Evolutionary conservation across 2,113 vertebrate species (phyloP), one percentile per base, ranked within the genome.

Genomic region (Amphilophus citrinellus): DNA sequence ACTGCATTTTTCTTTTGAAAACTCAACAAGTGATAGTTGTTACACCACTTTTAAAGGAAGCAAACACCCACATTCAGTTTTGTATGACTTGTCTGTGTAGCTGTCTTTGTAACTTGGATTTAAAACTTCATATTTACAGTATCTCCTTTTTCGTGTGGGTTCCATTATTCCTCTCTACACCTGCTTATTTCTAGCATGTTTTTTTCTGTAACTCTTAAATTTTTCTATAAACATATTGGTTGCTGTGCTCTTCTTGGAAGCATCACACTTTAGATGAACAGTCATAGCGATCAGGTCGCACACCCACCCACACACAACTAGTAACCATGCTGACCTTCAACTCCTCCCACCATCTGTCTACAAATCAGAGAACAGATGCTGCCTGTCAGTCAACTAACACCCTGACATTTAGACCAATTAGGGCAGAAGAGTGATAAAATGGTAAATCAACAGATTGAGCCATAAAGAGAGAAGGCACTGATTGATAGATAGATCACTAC

Each of bases 281-380:
- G 84, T 79, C 86, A 68, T n/a, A 63, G 27, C 3, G n/a, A 83
- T 89, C 13, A 39, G 71, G 61, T 53, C 50, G 4, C 63, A 79
- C 62, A 77, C 35, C 60, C 62, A 32, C 77, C 7, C 84, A 76
- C 82, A 80, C 68, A 75, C 27, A 82, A 63, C 63, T 79, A 83
- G 83, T 79, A 85, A 83, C 77, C 83, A 76, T 20, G 24, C 63
- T 92, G 94, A 95, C 94, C 93, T 95, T 95, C 89, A 94, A 85
- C 80, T 77, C 90, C 84, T 87, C 89, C 90, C 88, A 89, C 90
- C 93, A 94, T 93, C 92, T 94, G 92, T 92, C 89, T 77, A 92
- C 84, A 89, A 91, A 93, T 94, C 93, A 92, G 78, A 84, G 90
- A 93, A 81, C 94, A 95, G 93, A 91, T 94, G 94, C 90, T 92